Conservation (phyloP, 2,113 vertebrate genomes). For the Phylloscopus trochilus region DNA sequence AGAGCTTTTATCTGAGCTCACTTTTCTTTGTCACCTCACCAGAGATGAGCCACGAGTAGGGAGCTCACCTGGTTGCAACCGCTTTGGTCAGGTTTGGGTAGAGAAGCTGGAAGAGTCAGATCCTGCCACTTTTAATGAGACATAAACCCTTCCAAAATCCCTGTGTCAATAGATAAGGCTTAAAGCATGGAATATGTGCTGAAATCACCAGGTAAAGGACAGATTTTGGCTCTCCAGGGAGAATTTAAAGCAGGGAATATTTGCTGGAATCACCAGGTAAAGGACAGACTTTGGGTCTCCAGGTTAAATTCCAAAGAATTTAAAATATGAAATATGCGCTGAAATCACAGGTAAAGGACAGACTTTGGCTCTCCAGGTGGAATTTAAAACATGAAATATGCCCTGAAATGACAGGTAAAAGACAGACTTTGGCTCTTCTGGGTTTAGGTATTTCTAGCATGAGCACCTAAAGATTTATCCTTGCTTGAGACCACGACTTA, state of each 20-base stretch:
- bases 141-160: not conserved
- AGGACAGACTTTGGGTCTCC: too few relatives aligned
- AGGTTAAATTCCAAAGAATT: not conserved
- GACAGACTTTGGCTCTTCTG: not conserved
- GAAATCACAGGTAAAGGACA: not conserved
- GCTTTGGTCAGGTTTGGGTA: not conserved
- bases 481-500: not conserved
- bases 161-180: not conserved
- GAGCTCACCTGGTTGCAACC: rapidly evolving
- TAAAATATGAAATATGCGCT: rapidly evolving
- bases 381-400: not conserved
- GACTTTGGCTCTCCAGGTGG: rapidly evolving
- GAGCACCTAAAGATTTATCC: not conserved
- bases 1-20: not conserved
- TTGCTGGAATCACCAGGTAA: not conserved
- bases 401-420: not conserved
- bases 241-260: not conserved
- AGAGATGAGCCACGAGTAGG: not conserved
- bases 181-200: not conserved
- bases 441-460: not conserved
- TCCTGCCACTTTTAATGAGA: not conserved
- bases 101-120: not conserved
- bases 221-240: too few relatives aligned
- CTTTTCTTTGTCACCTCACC: not conserved
- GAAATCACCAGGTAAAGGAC: not conserved